Evolutionary conservation across 2,113 vertebrate genomes (phyloP), one percentile per base, ranked within the genome.

Genomic region (Chauna torquata): DNA sequence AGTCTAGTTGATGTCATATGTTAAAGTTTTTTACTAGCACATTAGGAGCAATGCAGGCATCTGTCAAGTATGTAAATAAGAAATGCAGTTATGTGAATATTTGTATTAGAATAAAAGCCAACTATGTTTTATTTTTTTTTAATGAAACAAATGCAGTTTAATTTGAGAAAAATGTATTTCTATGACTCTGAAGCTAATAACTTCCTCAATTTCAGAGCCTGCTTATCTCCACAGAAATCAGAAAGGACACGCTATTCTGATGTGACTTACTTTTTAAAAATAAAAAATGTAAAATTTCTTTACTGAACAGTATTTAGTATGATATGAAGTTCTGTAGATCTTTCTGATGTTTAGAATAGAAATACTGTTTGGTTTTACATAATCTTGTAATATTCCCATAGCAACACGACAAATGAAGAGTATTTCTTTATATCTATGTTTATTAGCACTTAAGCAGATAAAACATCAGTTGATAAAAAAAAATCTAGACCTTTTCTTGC

Each of bases 281-380:
- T 30, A 55, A 55, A 55, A 25, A 52, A 23, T 52, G 49, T 50
- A 55, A 55, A 55, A 30, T 32, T 28, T 90, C 81, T 97, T 96
- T 96, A 91, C 80, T 88, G 76, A 93, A 85, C 86, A 93, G 95
- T 95, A 86, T 45, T 76, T 58, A 97, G 93, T 96, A 88, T 77
- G 47, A 94, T 86, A 94, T 76, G 42, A 94, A 92, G 94, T 94
- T 95, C 82, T 66, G 94, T 90, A 86, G 59, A 45, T 94, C 69
- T 72, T 80, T 75, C 58, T 87, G 87, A 86, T 96, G 93, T 95
- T 97, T 97, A 85, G 86, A 93, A 92, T 92, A 85, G 65, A 95
- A 96, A 96, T 94, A 93, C 57, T 86, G 81, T 96, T 96, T 97
- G 80, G 69, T 92, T 74, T 83, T 40, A 78, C 87, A 84, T n/a